Conservation (phyloP, 2,113 vertebrate genomes). For the Urocynchramus pylzowi region DNA sequence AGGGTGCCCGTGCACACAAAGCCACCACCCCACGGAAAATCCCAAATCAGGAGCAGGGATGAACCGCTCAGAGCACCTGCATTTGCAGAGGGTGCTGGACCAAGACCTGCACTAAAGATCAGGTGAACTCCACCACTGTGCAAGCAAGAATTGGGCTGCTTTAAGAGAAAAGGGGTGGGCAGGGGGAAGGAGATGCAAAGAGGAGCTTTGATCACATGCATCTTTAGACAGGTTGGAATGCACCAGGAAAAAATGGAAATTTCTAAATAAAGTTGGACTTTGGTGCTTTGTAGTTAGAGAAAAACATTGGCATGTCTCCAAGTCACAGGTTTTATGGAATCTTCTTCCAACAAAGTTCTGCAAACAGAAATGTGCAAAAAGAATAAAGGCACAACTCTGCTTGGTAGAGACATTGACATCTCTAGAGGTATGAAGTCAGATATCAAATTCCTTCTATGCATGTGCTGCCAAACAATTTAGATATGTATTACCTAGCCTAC, state of each 20-base stretch:
- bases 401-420: not conserved
- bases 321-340: not conserved
- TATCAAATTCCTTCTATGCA: not conserved
- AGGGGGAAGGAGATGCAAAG: accelerated
- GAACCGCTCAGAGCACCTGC: not conserved
- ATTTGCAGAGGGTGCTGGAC: not conserved
- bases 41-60: not conserved
- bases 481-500: not conserved
- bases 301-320: not conserved
- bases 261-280: not conserved
- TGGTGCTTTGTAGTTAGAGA: not conserved
- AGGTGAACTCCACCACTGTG: not conserved
- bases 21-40: not conserved
- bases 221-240: not conserved
- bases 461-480: not conserved
- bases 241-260: not conserved
- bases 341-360: not conserved
- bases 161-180: not conserved
- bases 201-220: not conserved
- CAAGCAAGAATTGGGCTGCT: not conserved
- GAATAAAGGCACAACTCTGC: not conserved
- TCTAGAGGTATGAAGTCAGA: not conserved
- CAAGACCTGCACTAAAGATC: not conserved
- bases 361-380: not conserved
- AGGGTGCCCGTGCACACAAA: not conserved